phyloP scores from a whole-genome alignment of 2,888 invertebrate species.

The Suillia variegata region DNA sequence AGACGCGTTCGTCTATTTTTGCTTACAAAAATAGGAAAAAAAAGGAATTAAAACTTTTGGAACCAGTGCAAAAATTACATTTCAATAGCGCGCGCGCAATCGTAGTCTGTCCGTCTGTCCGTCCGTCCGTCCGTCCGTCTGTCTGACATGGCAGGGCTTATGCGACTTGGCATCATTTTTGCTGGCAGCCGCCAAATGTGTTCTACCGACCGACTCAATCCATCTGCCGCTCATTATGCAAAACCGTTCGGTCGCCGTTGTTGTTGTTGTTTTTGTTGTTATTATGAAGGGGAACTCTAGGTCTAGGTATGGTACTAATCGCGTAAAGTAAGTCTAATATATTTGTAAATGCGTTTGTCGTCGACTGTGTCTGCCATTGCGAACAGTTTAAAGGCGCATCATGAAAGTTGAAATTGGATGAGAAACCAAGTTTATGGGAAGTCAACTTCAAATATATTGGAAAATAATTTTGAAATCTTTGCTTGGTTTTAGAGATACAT shows the following conservation, averaged over 20 bases:
- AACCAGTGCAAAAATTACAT: constrained; percentile 3
- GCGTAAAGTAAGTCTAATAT: background rate
- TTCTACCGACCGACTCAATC: background rate
- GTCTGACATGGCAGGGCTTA: too few species aligned
- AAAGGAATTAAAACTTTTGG: constrained; percentile 7
- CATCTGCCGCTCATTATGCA: constrained; percentile 3
- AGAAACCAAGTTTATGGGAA: too few species aligned
- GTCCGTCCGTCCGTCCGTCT: too few species aligned
- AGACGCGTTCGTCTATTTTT: constrained; percentile 8
- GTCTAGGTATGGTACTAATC: too few species aligned
- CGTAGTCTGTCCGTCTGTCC: too few species aligned
- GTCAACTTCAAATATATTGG: too few species aligned
- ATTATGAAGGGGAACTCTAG: too few species aligned
- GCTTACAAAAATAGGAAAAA: background rate
- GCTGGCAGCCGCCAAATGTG: background rate
- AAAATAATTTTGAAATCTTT: too few species aligned
- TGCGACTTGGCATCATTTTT: constrained; percentile 9
- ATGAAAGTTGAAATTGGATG: too few species aligned
- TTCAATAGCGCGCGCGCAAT: constrained; percentile 2
- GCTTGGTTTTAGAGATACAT: too few species aligned
- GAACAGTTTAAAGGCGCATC: too few species aligned
- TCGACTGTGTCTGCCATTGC: background rate
- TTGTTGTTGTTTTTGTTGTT: too few species aligned
- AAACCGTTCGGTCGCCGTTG: background rate
- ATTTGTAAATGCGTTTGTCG: background rate